Evolutionary conservation across 2,797 vertebrate genomes (phyloP).

Genomic region (Buceros bicornis): DNA sequence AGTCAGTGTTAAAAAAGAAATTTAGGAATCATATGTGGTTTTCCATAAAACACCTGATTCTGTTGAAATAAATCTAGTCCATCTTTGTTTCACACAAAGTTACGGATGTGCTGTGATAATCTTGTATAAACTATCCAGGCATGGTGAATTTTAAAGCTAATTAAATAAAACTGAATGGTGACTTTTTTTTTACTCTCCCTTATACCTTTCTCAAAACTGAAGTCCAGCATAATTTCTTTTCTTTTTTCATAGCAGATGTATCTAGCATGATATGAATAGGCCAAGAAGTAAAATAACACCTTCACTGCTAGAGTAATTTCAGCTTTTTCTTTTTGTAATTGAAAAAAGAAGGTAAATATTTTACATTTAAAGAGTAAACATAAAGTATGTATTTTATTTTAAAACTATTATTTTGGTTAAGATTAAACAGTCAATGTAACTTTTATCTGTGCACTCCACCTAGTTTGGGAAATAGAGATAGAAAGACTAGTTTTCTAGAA

Average conservation of each 20-base stretch:
- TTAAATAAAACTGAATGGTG: not conserved
- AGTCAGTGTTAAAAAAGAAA: not conserved
- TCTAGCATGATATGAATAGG: not conserved
- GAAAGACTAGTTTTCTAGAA: not conserved
- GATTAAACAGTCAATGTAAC: not conserved
- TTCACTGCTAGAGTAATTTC: not conserved
- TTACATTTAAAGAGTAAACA: not conserved
- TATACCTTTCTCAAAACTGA: not conserved
- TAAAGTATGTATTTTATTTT: not conserved
- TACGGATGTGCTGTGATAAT: not conserved
- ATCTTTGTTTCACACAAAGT: not conserved
- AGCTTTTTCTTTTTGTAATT: not conserved
- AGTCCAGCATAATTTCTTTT: not conserved
- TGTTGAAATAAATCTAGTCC: not conserved
- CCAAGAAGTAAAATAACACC: not conserved
- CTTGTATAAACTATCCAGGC: not conserved
- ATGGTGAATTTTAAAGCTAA: not conserved
- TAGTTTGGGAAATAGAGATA: not conserved
- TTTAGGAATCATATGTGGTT: not conserved
- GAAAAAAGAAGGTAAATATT: not conserved
- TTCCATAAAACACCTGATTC: not conserved
- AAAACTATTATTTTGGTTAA: not conserved
- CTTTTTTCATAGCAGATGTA: not conserved
- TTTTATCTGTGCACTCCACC: not conserved
- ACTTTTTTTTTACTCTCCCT: not conserved